Percentiles rank a stretch among this genome's conserved stretches.
phyloP scores from a whole-genome alignment of 2,888 invertebrate genomes.

The Corbicula japonica region DNA sequence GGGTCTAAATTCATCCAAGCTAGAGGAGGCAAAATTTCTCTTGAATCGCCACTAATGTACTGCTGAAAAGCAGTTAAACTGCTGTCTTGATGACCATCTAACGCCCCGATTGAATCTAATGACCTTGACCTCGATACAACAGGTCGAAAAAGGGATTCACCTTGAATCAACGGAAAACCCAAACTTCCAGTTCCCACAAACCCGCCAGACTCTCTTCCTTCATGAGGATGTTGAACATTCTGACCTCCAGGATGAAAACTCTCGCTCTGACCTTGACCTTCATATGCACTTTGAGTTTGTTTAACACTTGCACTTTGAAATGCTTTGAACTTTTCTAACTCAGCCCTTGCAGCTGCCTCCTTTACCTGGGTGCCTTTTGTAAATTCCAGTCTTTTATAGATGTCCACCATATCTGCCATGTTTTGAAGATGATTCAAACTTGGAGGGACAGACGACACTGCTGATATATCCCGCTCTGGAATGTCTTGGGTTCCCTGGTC shows the following conservation, averaged over 20 bases:
- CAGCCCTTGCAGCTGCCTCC: slow-evolving; percentile 51
- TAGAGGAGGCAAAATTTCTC: slow-evolving; percentile 59
- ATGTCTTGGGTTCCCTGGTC: slow-evolving; percentile 51
- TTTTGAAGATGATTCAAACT: slow-evolving; percentile 56
- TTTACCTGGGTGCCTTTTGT: slow-evolving; percentile 53
- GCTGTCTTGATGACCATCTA: slow-evolving; percentile 41
- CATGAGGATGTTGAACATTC: neutral
- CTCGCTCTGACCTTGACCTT: slow-evolving; percentile 13
- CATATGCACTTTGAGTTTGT: slow-evolving; percentile 2
- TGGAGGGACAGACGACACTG: slow-evolving; percentile 54
- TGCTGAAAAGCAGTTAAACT: slow-evolving; percentile 71
- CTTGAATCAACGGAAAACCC: slow-evolving; percentile 31
- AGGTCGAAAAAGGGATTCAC: slow-evolving; percentile 35
- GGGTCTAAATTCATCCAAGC: slow-evolving; percentile 22
- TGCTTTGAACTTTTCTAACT: slow-evolving; percentile 48
- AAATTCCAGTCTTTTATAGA: slow-evolving; percentile 58
- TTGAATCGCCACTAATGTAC: slow-evolving; percentile 66
- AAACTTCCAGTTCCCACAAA: slow-evolving; percentile 44
- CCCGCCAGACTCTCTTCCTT: slow-evolving; percentile 37
- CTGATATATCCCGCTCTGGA: slow-evolving; percentile 69
- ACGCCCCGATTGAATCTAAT: neutral
- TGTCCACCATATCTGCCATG: slow-evolving; percentile 66
- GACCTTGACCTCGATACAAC: slow-evolving; percentile 11
- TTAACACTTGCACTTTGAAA: slow-evolving; percentile 27
- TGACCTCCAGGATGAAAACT: neutral